Percentiles rank a stretch among this genome's conserved stretches.
phyloP scores from a whole-genome alignment of 2,888 invertebrate genomes.

The Melieria picta region DNA sequence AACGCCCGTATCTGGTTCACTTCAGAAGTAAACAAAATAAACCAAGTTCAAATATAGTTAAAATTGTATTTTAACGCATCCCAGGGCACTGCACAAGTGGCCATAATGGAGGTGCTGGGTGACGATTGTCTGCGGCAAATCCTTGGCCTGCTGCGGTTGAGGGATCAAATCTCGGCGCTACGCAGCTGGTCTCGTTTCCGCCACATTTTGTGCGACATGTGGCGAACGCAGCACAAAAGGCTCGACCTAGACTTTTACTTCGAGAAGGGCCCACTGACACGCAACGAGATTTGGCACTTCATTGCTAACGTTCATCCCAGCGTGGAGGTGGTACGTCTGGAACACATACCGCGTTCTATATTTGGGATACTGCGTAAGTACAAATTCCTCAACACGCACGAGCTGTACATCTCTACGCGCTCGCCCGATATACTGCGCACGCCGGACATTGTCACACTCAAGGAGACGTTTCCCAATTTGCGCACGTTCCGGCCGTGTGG shows the following conservation, averaged over 20 bases:
- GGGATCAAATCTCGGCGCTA: constrained; percentile 14
- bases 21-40: too few relatives aligned
- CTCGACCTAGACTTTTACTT: not conserved
- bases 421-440: not conserved
- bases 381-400: constrained; percentile 12
- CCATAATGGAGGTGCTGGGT: constrained; percentile 10
- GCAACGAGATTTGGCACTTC: not conserved
- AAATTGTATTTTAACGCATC: too few relatives aligned
- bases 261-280: not conserved
- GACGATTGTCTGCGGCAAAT: constrained; percentile 16
- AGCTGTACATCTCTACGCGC: not conserved
- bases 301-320: not conserved
- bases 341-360: not conserved
- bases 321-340: not conserved
- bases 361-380: not conserved
- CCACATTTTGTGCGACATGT: not conserved
- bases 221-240: constrained; percentile 17
- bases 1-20: too few relatives aligned
- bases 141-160: constrained; percentile 1
- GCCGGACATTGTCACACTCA: not conserved
- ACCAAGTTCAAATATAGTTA: too few relatives aligned
- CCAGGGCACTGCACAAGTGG: too few relatives aligned
- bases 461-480: constrained; percentile 21
- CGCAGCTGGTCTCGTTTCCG: not conserved
- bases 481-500: constrained; percentile 5